A percentile compares a stretch with the other conserved stretches of the same genome.
Conservation (phyloP, 2,797 vertebrate genomes). For the Scleropages formosus region DNA sequence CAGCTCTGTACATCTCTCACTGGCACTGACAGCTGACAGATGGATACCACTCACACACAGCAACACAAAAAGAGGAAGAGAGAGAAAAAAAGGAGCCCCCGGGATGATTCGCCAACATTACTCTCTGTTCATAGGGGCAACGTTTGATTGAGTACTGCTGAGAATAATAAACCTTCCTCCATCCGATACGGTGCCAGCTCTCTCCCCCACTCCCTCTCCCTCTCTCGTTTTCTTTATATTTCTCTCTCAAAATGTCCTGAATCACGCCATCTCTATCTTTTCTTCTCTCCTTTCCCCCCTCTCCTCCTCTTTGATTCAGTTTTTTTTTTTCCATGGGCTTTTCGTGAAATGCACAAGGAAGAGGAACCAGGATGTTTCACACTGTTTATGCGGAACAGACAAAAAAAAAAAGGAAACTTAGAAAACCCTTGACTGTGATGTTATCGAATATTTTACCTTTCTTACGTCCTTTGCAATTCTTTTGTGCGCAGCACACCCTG, state of each 20-base stretch:
- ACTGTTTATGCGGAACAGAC: neutral
- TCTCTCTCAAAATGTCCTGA: slow-evolving; percentile 15
- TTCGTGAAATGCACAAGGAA: slow-evolving; percentile 6
- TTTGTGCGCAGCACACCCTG: neutral
- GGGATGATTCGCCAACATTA: slow-evolving; percentile 87
- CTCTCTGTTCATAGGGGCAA: slow-evolving; percentile 87
- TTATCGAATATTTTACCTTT: neutral
- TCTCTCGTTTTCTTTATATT: slow-evolving; percentile 41
- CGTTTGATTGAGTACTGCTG: slow-evolving; percentile 90
- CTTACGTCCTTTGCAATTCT: neutral
- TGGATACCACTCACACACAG: slow-evolving; percentile 96
- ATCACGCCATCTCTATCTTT: slow-evolving; percentile 14
- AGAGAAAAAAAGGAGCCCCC: slow-evolving; percentile 60
- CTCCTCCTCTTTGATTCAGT: slow-evolving; percentile 9
- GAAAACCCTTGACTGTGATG: slow-evolving; percentile 14
- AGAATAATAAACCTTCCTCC: slow-evolving; percentile 89
- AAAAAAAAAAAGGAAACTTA: neutral
- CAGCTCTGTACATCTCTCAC: slow-evolving; percentile 95
- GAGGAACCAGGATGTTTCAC: neutral
- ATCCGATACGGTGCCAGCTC: slow-evolving; percentile 70
- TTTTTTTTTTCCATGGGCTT: slow-evolving; percentile 4
- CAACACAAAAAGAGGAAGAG: slow-evolving; percentile 65
- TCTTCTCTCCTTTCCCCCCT: neutral
- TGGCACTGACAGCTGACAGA: slow-evolving; percentile 99
- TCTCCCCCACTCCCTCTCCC: slow-evolving; percentile 39